Evolutionary conservation across 2,113 vertebrate species (phyloP).

Genomic region (Neodon shergylaensis): DNA sequence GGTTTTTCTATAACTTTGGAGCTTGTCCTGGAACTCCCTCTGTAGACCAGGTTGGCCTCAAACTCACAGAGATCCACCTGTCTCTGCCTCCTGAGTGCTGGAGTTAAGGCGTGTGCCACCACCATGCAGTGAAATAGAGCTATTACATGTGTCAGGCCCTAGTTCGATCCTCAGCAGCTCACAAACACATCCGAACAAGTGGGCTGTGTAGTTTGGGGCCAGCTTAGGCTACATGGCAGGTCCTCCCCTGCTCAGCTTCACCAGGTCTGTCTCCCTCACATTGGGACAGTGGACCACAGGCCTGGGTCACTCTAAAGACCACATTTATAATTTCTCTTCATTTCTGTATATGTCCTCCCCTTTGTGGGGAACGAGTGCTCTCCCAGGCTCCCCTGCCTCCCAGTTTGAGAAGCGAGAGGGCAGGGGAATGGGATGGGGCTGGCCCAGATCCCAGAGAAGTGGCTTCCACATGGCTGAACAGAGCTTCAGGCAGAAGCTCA

Average conservation of each 20-base stretch:
- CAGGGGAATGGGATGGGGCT: neutral
- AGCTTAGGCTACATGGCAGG: neutral
- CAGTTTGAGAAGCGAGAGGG: neutral
- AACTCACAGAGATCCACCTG: no score
- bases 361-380: neutral
- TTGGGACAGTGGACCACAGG: neutral
- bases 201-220: neutral
- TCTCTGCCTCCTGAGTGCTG: no score
- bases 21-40: no score
- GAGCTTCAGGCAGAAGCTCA: slow-evolving; percentile 47
- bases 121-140: neutral
- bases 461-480: slow-evolving; percentile 76
- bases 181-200: neutral
- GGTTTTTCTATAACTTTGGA: no score
- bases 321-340: neutral
- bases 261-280: neutral
- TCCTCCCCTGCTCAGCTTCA: neutral
- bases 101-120: no score
- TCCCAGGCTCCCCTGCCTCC: neutral
- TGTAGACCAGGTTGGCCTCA: no score
- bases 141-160: no score
- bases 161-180: neutral
- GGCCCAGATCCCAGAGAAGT: slow-evolving; percentile 62
- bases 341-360: neutral
- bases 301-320: neutral